Evolutionary conservation across 2,113 vertebrate species (phyloP).

Genomic region (Rhea pennata): DNA sequence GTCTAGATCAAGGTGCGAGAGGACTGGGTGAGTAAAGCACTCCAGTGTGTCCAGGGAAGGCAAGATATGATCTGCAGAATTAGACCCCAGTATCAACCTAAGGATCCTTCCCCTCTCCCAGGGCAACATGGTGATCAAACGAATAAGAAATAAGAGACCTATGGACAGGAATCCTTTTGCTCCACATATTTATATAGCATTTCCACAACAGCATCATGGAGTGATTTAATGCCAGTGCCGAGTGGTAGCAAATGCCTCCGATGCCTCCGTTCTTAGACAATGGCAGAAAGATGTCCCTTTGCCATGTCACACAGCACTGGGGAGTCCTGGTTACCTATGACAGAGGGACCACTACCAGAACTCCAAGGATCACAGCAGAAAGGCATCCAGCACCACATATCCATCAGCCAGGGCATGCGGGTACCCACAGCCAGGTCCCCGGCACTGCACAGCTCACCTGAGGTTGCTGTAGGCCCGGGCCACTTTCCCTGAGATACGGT

Average conservation of each 20-base stretch:
- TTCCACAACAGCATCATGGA: neutral
- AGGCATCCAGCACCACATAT: neutral
- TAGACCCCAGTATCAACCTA: neutral
- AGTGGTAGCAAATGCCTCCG: too few relatives aligned
- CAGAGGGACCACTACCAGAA: too few relatives aligned
- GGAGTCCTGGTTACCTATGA: neutral
- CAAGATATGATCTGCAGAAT: neutral
- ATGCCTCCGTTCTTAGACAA: neutral
- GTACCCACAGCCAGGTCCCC: accelerated
- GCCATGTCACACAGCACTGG: neutral
- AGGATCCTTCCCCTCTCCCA: neutral
- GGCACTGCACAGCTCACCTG: conserved; percentile 43
- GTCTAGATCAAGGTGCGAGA: conserved; percentile 42
- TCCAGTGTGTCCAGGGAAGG: accelerated
- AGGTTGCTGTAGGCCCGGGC: conserved; percentile 91
- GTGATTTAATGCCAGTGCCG: neutral
- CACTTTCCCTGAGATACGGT: conserved; percentile 93
- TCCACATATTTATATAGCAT: neutral
- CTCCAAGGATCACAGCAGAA: neutral
- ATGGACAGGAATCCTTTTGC: too few relatives aligned
- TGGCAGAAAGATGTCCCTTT: neutral
- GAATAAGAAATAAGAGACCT: neutral
- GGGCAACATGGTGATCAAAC: neutral
- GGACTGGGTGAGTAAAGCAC: neutral
- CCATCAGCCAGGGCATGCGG: neutral